These are phyloP conservation scores for Drosophila carrolli DNA, from an alignment of 1,140 invertebrate species.

Conservation along the genomic window DNA sequence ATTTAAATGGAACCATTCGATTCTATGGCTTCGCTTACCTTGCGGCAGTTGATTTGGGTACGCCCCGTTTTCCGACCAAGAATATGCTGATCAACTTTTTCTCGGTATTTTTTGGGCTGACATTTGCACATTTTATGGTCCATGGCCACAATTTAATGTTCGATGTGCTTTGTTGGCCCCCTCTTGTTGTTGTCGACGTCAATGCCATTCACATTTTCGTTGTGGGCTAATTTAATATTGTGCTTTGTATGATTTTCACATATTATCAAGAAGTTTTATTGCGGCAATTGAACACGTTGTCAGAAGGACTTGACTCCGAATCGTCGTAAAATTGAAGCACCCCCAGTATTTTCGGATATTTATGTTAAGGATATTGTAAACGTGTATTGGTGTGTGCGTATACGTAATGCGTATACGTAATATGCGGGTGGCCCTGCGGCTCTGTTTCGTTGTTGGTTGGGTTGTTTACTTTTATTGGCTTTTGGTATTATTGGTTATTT, in stretches of 20 bases:
- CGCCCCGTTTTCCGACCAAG: slow-evolving; percentile 4
- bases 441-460: slow-evolving; percentile 49
- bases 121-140: slow-evolving; percentile 72
- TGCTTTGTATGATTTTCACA: slow-evolving; percentile 83
- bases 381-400: slow-evolving; percentile 34
- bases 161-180: slow-evolving; percentile 26
- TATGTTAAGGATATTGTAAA: slow-evolving; percentile 74
- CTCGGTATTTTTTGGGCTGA: slow-evolving; percentile 51
- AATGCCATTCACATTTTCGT: slow-evolving; percentile 59
- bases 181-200: slow-evolving; percentile 17
- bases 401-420: slow-evolving; percentile 26
- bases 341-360: slow-evolving; percentile 74
- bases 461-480: slow-evolving; percentile 81
- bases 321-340: slow-evolving; percentile 80
- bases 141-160: slow-evolving; percentile 48
- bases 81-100: slow-evolving; percentile 44
- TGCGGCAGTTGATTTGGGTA: slow-evolving; percentile 38
- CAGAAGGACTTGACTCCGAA: slow-evolving; percentile 49
- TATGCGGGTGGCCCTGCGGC: slow-evolving; percentile 55
- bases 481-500: slow-evolving; percentile 78
- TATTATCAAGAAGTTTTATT: slow-evolving; percentile 83
- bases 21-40: slow-evolving; percentile 46
- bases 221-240: slow-evolving; percentile 79
- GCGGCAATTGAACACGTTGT: slow-evolving; percentile 80
- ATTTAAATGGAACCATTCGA: slow-evolving; percentile 43